Base-by-base conservation (phyloP, 2,888 invertebrate genomes). In the Halocaridina rubra region DNA sequence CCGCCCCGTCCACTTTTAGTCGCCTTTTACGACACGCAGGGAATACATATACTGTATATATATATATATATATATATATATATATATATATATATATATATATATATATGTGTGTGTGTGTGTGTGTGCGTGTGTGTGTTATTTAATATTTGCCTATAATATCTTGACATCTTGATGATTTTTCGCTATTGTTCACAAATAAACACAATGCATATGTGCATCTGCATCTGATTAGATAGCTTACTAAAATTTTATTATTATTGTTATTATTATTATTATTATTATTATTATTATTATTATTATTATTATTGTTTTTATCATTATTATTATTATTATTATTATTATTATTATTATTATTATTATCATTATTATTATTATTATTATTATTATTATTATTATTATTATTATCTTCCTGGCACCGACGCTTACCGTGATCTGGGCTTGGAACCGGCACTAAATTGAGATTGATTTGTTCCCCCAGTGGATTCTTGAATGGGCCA, bases 61-160 rank as follows among this genome's bases (percentile, higher is more conserved):
- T 76, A 30, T 53, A 22, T 64, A 32, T 69, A 57, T 69, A 29
- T 46, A 29, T 71, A 57, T 46, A n/a, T 80, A 22, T 80, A 2
- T 80, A 32, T 80, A 3, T 46, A 13, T 77, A 7, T 77, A 19
- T 61, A 13, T 77, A 33, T 77, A 2, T 77, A 16, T 61, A 1
- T 77, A 22, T 61, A 1, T 77, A 59, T 61, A n/a, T 57, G 27
- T 57, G 27, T 24, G 8, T 57, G 29, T 61, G 61, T 59, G 1
- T 77, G 61, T 32, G 13, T 77, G 61, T 19, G 10, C 33, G 59
- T 77, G n/a, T 77, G 59, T 59, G n/a, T n/a, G n/a, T n/a, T n/a
- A n/a, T n/a, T n/a, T n/a, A n/a, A n/a, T n/a, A n/a, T n/a, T n/a
- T n/a, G 16, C 32, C 19, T 57, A 53, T 76, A 57, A 29, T 7